Base-by-base conservation (phyloP, 2,113 vertebrate species). In the Acanthisitta chloris region DNA sequence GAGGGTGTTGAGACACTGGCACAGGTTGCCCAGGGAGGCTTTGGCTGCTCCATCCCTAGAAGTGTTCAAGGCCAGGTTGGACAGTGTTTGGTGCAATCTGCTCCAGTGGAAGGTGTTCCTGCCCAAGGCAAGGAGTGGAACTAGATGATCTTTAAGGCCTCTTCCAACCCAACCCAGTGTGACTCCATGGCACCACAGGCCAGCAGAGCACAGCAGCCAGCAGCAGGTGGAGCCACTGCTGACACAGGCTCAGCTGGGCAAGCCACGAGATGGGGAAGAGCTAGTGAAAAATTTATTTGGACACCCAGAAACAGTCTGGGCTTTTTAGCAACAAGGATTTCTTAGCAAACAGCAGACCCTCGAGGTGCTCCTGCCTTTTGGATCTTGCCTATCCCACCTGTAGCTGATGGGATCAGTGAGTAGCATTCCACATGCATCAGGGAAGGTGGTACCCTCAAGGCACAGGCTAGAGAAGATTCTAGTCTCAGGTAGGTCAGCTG, bases 381-480 rank as follows among this genome's bases (percentile, higher is more conserved):
- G 57, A 36, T 7, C n/a, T n/a, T n/a, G 54, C 64, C 26, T 2
- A 28, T 34, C 21, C 58, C 3, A 2, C 2, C 70, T 66, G 54
- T 34, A 55, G 6, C 4, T 51, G 65, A 33, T 36, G 36, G 67
- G 38, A 64, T 16, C 6, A 0, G n/a, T 2, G 40, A 70, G 71
- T 23, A 33, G 36, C 45, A 45, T 18, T 3, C 55, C 15, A 48
- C 0, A 0, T 2, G 25, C 26, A 51, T 2, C 38, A 77, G 33
- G 34, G 36, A 45, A 89, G 46, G 33, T 45, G 76, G n/a, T 0
- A 23, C 9, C 48, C 43, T 28, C 58, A 52, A 82, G 66, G 58
- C 58, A 83, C 23, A 55, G 46, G 38, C 10, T 36, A 54, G 23
- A 74, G 45, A 15, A n/a, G 55, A 34, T 17, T 65, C 86, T 38